These are phyloP conservation scores for Diadema setosum DNA, from an alignment of 35 echinoderm and acorn worm genomes.

Conservation along the genomic window DNA sequence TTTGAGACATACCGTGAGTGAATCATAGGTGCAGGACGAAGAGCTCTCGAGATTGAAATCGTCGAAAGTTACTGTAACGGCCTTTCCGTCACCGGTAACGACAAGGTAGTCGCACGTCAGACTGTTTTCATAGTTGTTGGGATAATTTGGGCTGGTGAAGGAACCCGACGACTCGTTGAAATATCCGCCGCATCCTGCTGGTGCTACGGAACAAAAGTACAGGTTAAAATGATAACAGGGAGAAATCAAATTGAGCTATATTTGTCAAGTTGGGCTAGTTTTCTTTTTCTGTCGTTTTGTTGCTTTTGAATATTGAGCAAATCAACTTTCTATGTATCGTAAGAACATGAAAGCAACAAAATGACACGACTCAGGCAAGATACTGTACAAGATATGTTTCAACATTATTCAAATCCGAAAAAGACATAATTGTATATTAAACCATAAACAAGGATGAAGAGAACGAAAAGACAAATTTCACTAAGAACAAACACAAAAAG, in stretches of 20 bases:
- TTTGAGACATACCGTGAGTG: not conserved
- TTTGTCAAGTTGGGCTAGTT: not conserved
- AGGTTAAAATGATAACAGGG: too few relatives aligned
- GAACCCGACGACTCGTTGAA: not conserved
- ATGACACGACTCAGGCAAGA: too few relatives aligned
- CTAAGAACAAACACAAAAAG: too few relatives aligned
- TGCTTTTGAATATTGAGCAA: not conserved
- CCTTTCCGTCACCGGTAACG: not conserved
- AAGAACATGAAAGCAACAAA: too few relatives aligned
- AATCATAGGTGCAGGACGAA: not conserved
- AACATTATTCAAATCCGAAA: too few relatives aligned
- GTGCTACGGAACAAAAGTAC: too few relatives aligned
- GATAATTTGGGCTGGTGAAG: conserved; percentile 39
- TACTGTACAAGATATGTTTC: too few relatives aligned
- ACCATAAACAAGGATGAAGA: too few relatives aligned
- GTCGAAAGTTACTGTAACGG: not conserved
- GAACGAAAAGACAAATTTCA: too few relatives aligned
- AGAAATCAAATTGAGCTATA: not conserved
- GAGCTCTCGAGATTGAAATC: conserved; percentile 8
- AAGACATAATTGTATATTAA: too few relatives aligned
- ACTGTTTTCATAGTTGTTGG: not conserved
- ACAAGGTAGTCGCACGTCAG: not conserved
- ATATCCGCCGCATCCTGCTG: not conserved
- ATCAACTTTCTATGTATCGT: too few relatives aligned
- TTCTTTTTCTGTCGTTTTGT: too few relatives aligned